A percentile compares a stretch with the other conserved stretches of the same genome.
Conservation (phyloP, 2,888 invertebrate species). For the Prosopocoilus inquinatus region DNA sequence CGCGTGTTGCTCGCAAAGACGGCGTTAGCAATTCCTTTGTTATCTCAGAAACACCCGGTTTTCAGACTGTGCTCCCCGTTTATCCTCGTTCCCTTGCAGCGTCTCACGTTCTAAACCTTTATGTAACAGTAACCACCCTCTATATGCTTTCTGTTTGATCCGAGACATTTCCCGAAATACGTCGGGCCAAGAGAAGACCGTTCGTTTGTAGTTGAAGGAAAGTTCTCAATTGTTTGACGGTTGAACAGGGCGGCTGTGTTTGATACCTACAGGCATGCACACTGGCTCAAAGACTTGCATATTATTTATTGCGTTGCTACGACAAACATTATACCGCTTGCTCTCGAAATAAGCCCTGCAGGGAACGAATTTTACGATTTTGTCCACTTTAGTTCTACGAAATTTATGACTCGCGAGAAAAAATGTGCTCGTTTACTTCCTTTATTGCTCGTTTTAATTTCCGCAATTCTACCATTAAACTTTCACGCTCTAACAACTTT, state of each 20-base stretch:
- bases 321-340: slow-evolving; percentile 46
- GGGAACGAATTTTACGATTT: slow-evolving; percentile 26
- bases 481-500: no score
- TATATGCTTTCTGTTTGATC: slow-evolving; percentile 55
- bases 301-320: slow-evolving; percentile 53
- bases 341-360: slow-evolving; percentile 26
- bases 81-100: not conserved
- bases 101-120: slow-evolving; percentile 35
- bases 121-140: slow-evolving; percentile 50
- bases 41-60: slow-evolving; percentile 44
- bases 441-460: no score
- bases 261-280: slow-evolving; percentile 50
- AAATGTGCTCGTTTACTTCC: slow-evolving; percentile 3
- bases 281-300: slow-evolving; percentile 51
- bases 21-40: slow-evolving; percentile 49
- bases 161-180: slow-evolving; percentile 48
- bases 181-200: slow-evolving; percentile 37
- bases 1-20: slow-evolving; percentile 32
- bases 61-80: slow-evolving; percentile 35
- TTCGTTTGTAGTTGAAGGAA: slow-evolving; percentile 12
- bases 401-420: slow-evolving; percentile 11
- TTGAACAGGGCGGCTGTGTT: slow-evolving; percentile 37
- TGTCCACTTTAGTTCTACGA: slow-evolving; percentile 2
- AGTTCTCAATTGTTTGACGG: not conserved
- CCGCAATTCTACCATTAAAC: no score